phyloP scores from a whole-genome alignment of 2,797 vertebrate species.

The Amblyraja radiata region DNA sequence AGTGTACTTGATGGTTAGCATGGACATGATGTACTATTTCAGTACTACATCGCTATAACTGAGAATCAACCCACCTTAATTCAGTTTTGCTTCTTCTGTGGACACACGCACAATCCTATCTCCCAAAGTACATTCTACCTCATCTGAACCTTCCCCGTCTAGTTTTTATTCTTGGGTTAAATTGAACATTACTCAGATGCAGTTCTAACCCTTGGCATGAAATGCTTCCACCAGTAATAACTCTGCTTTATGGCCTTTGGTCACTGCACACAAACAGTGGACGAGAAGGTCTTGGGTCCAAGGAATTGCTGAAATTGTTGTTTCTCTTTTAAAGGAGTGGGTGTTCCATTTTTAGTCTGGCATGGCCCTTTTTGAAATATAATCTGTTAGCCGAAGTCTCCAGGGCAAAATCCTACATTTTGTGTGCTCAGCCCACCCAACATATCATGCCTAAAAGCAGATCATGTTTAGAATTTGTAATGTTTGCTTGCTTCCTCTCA shows the following conservation, averaged over 20 bases:
- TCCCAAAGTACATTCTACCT: background rate
- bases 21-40: too few species aligned
- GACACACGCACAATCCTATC: too few species aligned
- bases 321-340: too few species aligned
- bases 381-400: background rate
- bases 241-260: background rate
- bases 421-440: background rate
- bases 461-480: background rate
- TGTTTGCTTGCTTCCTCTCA: background rate
- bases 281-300: background rate
- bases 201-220: background rate
- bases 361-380: background rate
- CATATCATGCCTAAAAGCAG: background rate
- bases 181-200: background rate
- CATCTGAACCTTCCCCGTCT: background rate
- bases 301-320: background rate
- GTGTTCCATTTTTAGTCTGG: too few species aligned
- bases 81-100: background rate
- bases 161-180: background rate
- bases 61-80: background rate
- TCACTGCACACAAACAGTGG: background rate
- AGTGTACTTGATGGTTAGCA: too few species aligned
- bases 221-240: background rate
- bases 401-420: background rate
- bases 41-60: too few species aligned